Evolutionary conservation across 92 coral and sea anemone genomes (phyloP), one percentile per base, ranked within the genome.

Genomic region (Zoanthus gigantus): DNA sequence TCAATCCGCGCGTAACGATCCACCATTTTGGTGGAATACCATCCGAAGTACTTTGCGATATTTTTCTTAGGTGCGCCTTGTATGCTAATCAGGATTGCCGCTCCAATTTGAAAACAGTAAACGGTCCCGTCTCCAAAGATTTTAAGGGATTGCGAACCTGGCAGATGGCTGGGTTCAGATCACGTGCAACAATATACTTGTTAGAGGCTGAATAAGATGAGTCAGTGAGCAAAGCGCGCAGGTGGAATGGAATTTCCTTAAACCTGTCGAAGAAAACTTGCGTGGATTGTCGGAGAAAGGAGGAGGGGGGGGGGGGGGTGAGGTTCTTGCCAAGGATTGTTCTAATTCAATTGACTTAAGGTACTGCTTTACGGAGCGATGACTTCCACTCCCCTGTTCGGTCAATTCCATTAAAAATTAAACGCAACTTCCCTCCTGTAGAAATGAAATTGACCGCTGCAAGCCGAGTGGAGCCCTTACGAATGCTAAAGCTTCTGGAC

Each of bases 381-480:
- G 91, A 31, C 86, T 92, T 91, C 86, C 90, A 90, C n/a, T 94
- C 89, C 31, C 89, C 96, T 15, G 90, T 68, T 44, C 93, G 91
- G 50, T 84, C 92, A n/a, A 86, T 5, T 54, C 66, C 76, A 52
- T 57, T 83, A 42, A 92, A 89, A 53, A 92, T 89, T 48, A 89
- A 29, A 0, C 96, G 72, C 11, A 88, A 87, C 54, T 88, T 93
- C 0, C 91, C 94, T 46, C 89, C 88, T 56, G 63, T 46, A 12
- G 75, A 58, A n/a, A 8, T 17, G 32, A 14, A 15, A 14, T 15
- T 57, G 65, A 15, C 65, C 65, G 65, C 65, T 15, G 65, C 65
- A 57, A 57, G 65, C 65, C 65, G 65, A 57, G 65, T 57, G 17
- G 63, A 14, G 17, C 63, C 14, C 5, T 57, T 4, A 0, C 68